Evolutionary conservation across 2,888 invertebrate species (phyloP), one percentile per base, ranked within the genome.

Genomic region (Cheilosia soror): DNA sequence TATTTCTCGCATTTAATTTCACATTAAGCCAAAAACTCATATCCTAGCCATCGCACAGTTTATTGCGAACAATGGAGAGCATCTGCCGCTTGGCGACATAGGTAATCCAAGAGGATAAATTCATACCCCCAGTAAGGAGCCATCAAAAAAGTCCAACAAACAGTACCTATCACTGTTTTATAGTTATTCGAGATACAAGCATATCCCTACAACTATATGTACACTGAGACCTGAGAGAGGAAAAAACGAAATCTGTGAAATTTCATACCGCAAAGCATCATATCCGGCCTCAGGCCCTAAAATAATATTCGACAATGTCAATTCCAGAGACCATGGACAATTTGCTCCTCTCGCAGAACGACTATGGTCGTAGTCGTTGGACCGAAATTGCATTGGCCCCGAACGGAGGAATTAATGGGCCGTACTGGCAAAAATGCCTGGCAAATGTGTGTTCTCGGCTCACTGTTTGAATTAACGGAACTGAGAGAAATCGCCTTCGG

Each of bases 261-360:
- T 82, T 83, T 72, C 66, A 78, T 83, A 57, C 72, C 82, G 65
- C 82, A 83, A 66, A 78, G 66, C 60, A 83, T 78, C 71, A 78
- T 68, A 77, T 72, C 77, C 78, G 62, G 77, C 78, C 72, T 31
- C 37, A 72, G 66, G 78, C 20, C 82, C 66, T 78, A 62, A 72
- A 72, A 83, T 77, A 82, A 76, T 82, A 82, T 83, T 78, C 72
- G 82, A 83, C 82, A 83, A 72, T 72, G 82, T 83, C 82, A 83
- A 62, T 83, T 77, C 66, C 76, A 76, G 76, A 37, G 76, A 29
- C 40, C 72, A 83, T 72, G 78, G 78, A 83, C 78, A 72, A 83
- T 78, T 83, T 83, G 72, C 53, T 72, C 51, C 42, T 58, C 60
- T 42, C 53, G n/a, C 42, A 11, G 20, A 44, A 60, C 42, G 49